Evolutionary conservation across 1,140 invertebrate genomes (phyloP).

Genomic region (Magallana angulata): DNA sequence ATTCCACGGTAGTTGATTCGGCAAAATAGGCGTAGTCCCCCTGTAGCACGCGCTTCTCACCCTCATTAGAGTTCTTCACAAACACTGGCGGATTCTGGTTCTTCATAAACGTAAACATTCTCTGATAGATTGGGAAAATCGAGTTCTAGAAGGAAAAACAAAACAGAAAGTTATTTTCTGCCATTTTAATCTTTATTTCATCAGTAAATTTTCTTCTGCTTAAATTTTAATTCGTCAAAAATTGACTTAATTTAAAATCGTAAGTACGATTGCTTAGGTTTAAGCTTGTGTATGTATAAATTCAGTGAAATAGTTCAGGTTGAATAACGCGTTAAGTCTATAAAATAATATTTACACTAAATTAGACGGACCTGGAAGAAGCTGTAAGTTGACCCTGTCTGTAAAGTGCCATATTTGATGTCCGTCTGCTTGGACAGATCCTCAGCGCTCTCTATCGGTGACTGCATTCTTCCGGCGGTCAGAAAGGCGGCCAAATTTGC

Average conservation of each 20-base stretch:
- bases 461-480: constrained; percentile 95
- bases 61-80: constrained; percentile 67
- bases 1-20: constrained; percentile 96
- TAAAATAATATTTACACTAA: too few relatives aligned
- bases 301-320: too few relatives aligned
- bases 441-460: constrained; percentile 95
- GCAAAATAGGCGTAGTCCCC: constrained; percentile 98
- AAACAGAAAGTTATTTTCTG: too few relatives aligned
- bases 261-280: too few relatives aligned
- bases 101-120: constrained; percentile 97
- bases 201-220: too few relatives aligned
- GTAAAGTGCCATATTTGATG: constrained; percentile 95
- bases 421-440: constrained; percentile 96
- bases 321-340: too few relatives aligned
- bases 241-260: too few relatives aligned
- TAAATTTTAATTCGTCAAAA: too few relatives aligned
- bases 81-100: constrained; percentile 63
- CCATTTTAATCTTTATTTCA: too few relatives aligned
- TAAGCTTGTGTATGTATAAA: too few relatives aligned
- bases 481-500: constrained; percentile 98
- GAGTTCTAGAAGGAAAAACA: constrained; percentile 88
- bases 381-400: constrained; percentile 92
- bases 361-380: constrained; percentile 85
- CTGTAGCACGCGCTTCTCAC: constrained; percentile 67
- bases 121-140: constrained; percentile 92